Evolutionary conservation across 2,113 vertebrate genomes (phyloP).

Genomic region (Xenopus tropicalis): DNA sequence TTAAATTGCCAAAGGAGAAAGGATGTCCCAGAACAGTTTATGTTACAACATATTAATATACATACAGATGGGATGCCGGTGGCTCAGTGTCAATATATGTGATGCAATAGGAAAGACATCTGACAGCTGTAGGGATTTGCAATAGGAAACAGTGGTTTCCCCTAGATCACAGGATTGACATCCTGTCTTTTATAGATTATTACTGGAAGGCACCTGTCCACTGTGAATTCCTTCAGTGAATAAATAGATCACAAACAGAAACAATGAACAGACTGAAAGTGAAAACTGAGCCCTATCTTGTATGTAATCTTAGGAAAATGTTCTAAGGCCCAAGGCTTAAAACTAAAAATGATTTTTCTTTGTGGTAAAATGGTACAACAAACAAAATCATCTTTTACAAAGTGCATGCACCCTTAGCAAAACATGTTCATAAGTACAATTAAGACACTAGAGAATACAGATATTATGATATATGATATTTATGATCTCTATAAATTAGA

Average conservation of each 20-base stretch:
- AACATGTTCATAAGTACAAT: no score
- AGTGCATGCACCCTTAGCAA: no score
- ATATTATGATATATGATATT: no score
- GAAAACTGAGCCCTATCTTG: conserved; percentile 48
- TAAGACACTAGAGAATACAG: no score
- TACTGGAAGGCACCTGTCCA: conserved; percentile 70
- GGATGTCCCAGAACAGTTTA: conserved; percentile 52
- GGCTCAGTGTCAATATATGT: conserved; percentile 19
- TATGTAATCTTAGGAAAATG: conserved; percentile 47
- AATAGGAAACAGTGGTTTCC: conserved; percentile 63
- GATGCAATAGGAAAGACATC: conserved; percentile 53
- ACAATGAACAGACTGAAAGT: conserved; percentile 60
- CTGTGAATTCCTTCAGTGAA: conserved; percentile 71
- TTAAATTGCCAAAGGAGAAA: neutral
- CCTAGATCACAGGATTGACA: conserved; percentile 56
- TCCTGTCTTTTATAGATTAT: conserved; percentile 72
- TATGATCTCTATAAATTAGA: no score
- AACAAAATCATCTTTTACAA: no score
- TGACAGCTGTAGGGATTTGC: conserved; percentile 54
- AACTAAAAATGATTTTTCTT: no score
- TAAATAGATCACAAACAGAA: conserved; percentile 66
- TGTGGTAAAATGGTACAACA: no score
- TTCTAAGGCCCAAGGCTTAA: conserved; percentile 26
- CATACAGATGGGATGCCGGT: conserved; percentile 59
- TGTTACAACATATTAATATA: conserved; percentile 44